A percentile compares a stretch with the other conserved stretches of the same genome.
Evolutionary conservation across 2,888 invertebrate species (phyloP).

Genomic region (Drosophila macrothrix): DNA sequence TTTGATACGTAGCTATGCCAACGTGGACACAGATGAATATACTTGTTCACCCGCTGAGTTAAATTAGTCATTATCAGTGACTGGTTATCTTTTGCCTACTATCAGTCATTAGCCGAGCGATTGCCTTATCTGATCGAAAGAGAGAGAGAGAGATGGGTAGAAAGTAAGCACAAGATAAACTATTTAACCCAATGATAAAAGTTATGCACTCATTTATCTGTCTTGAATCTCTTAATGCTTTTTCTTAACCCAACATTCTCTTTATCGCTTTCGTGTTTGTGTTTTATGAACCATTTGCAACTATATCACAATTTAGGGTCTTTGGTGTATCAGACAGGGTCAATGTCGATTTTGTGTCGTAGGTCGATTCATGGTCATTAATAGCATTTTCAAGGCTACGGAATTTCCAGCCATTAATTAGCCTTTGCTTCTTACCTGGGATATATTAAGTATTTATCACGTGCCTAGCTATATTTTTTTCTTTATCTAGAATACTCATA

Average conservation of each 20-base stretch:
- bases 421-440: not conserved
- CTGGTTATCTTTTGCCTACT: constrained; percentile 23
- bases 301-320: not conserved
- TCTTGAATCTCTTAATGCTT: not conserved
- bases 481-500: not conserved
- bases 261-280: not conserved
- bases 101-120: constrained; percentile 16
- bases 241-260: not conserved
- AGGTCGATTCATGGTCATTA: not conserved
- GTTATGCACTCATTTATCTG: not conserved
- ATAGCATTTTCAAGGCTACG: constrained; percentile 21
- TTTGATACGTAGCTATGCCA: not conserved
- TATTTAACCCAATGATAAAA: not conserved
- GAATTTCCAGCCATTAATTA: constrained; percentile 10
- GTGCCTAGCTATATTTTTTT: not conserved
- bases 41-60: not conserved
- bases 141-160: not conserved
- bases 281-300: not conserved
- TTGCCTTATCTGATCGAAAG: too few relatives aligned
- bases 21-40: not conserved
- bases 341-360: not conserved
- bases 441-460: constrained; percentile 25
- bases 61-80: constrained; percentile 9
- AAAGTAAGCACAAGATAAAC: constrained; percentile 1
- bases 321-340: constrained; percentile 10